Base-by-base conservation (phyloP, 1,140 invertebrate genomes). In the Sycophila sp. region DNA sequence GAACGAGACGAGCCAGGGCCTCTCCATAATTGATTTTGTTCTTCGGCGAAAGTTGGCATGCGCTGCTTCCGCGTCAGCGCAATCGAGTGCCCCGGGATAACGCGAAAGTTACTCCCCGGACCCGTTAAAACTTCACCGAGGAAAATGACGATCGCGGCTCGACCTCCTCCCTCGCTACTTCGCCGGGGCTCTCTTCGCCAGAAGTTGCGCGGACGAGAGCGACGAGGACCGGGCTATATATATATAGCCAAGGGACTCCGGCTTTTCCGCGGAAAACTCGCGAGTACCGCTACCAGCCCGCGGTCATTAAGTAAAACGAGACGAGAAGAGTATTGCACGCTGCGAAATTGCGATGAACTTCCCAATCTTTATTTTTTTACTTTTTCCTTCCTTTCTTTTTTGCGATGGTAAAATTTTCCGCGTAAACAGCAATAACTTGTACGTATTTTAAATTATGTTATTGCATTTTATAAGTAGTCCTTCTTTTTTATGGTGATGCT, bases 21-120 rank as follows among this genome's bases (percentile, higher is more conserved):
- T n/a, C 73, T 81, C 72, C 75, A 81, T 81, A 81, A 81, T 80
- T 81, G 80, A 81, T 81, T 81, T 80, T 79, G 77, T 80, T 79
- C 77, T 76, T 80, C 36, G 53, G 10, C 71, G 68, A 55, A 78
- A 80, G 78, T 80, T 78, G 75, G 76, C 71, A 78, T 78, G 78
- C 78, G 73, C 38, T 40, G 32, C 24, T 22, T 11, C n/a, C 19
- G 28, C 15, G 30, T 8, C 15, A 51, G 32, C 56, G 67, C 26
- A 30, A n/a, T 51, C 26, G 30, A n/a, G n/a, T n/a, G n/a, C 30
- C 32, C 53, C 49, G 73, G 73, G 13, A 34, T 75, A 76, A 80
- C 71, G 76, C 51, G 65, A 77, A 80, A 80, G 77, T 80, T 80
- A 67, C 60, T 60, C 55, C 80, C 77, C 75, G 74, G 78, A 78